Evolutionary conservation across 1,140 invertebrate species (phyloP), one percentile per base, ranked within the genome.

Genomic region (Magallana gigas): DNA sequence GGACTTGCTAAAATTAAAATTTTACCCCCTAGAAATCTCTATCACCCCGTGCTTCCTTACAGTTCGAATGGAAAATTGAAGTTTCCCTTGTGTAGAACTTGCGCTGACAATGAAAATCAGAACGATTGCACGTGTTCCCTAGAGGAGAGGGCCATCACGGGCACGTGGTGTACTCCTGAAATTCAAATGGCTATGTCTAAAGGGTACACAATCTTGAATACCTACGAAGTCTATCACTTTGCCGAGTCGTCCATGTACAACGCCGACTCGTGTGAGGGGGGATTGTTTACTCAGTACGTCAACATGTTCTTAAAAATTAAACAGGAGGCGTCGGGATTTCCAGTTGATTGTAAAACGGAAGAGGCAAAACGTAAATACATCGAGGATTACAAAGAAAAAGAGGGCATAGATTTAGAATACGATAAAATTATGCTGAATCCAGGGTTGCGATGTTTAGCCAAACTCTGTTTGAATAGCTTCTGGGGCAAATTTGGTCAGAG

Each of bases 221-320:
- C 95, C 14, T 92, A 90, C 68, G 94, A 95, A 90, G 91, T 95
- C 9, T 95, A 94, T 92, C 88, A 94, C 58, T 91, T 82, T 57
- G 62, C 84, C 8, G 88, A 90, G 36, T 86, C 85, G 3, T 95
- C 93, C 92, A 62, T 89, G n/a, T 94, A 93, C 88, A 68, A 81
- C 58, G 57, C 29, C 16, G 18, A 57, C 6, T 58, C 85, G 2
- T 29, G 82, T 82, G 23, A 84, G 58, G 57, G 83, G 12, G 84
- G 80, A 14, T 48, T 92, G 3, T 88, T 88, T 83, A 18, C 87
- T 16, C 57, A 81, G 57, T 88, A 88, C 18, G 84, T 85, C 14
- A 88, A 85, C 56, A 58, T 85, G 71, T 88, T 85, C 29, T 57
- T 88, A 1, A 88, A 88, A 64, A 36, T 85, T 5, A 85, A 87